Base-by-base conservation (phyloP, 2,888 invertebrate genomes). In the Lasiommata megera region DNA sequence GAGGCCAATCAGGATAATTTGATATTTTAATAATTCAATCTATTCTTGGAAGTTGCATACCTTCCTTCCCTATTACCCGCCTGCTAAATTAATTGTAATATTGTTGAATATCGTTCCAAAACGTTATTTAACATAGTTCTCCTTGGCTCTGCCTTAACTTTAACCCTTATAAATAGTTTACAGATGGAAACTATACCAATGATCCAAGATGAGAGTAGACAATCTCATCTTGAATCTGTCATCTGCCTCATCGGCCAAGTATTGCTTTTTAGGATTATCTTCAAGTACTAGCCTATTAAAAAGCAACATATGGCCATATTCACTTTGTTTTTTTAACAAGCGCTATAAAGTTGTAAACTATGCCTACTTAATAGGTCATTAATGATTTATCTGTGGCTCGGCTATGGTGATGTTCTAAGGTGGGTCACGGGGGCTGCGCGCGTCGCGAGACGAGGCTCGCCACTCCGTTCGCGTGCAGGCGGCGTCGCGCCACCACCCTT, bases 401-500 rank as follows among this genome's bases (percentile, higher is more conserved):
- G 34, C 1, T n/a, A 29, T 8, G 1, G 23, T 23, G 14, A 14
- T 7, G 29, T 8, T 3, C 16, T 44, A 54, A 0, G 38, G 43
- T 1, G 50, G 44, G 44, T 58, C 50, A 1, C 40, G 59, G 2
- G 8, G 28, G 52, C 44, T 54, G 60, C 58, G 62, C 31, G 56
- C 55, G 16, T 54, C 58, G 14, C 62, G 63, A 71, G 66, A 61
- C 73, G 50, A 69, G 11, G 75, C 65, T 55, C 87, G 83, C 88
- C 89, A 89, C 52, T 80, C 80, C 16, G 67, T 64, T 55, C 93
- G 92, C 48, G 96, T 96, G 84, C 97, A 97, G 11, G 96, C 93
- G 31, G 73, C 76, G 54, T 83, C 62, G 64, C 97, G 93, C 98
- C 98, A 98, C 98, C 98, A 98, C 64, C 95, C 94, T 80, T 98